Evolutionary conservation across 2,113 vertebrate species (phyloP), one percentile per base, ranked within the genome.

Genomic region (Triplophysa rosa): DNA sequence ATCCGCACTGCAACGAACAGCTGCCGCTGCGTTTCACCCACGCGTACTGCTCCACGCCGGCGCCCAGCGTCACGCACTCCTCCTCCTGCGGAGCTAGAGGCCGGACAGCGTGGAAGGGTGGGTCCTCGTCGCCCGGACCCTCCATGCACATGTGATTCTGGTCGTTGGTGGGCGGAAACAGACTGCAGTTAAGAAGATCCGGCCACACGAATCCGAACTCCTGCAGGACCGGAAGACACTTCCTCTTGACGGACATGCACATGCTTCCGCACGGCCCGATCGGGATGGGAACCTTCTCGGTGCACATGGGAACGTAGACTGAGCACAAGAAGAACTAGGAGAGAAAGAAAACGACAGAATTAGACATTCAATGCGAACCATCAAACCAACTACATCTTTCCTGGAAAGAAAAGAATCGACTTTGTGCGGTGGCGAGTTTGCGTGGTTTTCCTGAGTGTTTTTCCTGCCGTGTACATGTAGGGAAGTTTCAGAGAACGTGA

Each of bases 81-180:
- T 98, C 95, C 79, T 98, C 96, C 67, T 96, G 95, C 0, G 95
- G 95, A 77, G 95, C 93, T 54, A 93, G 49, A 12, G 94, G 89
- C 66, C 95, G 95, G 84, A 94, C 92, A 0, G 89, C 89, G 16
- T 94, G 95, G 63, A 94, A 91, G 0, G 95, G 95, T 0, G 93
- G 89, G 37, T 98, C 98, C 84, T 99, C 97, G 0, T 99, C 98
- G 0, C 95, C 95, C 0, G 98, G 97, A 11, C 98, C 98, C 85
- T 99, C 97, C 98, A 99, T 99, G 83, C 97, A 99, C 97, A 99
- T 99, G 90, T 98, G 95, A 87, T 98, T 97, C 91, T 99, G 96
- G 90, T 99, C 97, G 0, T 99, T 99, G 87, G 97, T 96, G 0
- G 98, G 98, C 0, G 98, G 98, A 86, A 99, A 99, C 65, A 94